Percentiles rank a stretch among this genome's conserved stretches.
These are phyloP conservation scores for Mechanitis messenoides DNA, from an alignment of 2,888 invertebrate species.

Conservation along the genomic window DNA sequence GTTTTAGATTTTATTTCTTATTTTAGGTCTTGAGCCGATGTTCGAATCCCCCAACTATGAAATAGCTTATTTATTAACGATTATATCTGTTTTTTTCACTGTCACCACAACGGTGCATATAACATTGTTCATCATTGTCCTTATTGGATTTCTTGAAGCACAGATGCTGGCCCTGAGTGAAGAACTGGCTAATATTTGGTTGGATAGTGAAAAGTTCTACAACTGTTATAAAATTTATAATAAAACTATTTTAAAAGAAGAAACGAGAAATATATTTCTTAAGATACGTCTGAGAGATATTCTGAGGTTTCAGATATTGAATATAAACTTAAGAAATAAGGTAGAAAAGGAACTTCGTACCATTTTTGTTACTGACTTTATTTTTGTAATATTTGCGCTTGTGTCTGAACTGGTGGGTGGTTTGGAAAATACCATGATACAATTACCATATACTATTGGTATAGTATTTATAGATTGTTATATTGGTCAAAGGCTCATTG, in stretches of 20 bases:
- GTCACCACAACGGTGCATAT: conserved; percentile 41
- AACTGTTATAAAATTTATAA: conserved; percentile 11
- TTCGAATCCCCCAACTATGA: conserved; percentile 49
- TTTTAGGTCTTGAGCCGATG: conserved; percentile 50
- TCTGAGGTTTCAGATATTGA: conserved; percentile 39
- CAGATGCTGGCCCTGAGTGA: conserved; percentile 47
- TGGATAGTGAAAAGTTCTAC: conserved; percentile 36
- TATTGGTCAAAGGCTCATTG: conserved; percentile 49
- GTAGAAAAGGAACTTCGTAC: conserved; percentile 41
- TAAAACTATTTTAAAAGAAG: conserved; percentile 4
- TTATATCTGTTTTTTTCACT: conserved; percentile 31
- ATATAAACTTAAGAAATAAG: conserved; percentile 36
- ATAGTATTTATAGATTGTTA: conserved; percentile 52
- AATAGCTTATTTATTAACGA: conserved; percentile 35
- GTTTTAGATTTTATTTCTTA: too few species aligned
- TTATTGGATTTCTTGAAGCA: conserved; percentile 47
- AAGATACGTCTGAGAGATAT: conserved; percentile 37
- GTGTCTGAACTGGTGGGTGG: conserved; percentile 52
- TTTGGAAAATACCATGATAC: conserved; percentile 46
- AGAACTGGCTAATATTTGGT: conserved; percentile 44
- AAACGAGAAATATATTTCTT: conserved; percentile 35
- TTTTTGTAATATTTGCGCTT: conserved; percentile 39
- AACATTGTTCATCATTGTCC: conserved; percentile 41
- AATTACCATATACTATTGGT: conserved; percentile 44
- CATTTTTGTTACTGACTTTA: conserved; percentile 44